A percentile compares a stretch with the other conserved stretches of the same genome.
These are phyloP conservation scores for Muscicapa striata DNA, from an alignment of 2,797 vertebrate genomes.

Conservation along the genomic window DNA sequence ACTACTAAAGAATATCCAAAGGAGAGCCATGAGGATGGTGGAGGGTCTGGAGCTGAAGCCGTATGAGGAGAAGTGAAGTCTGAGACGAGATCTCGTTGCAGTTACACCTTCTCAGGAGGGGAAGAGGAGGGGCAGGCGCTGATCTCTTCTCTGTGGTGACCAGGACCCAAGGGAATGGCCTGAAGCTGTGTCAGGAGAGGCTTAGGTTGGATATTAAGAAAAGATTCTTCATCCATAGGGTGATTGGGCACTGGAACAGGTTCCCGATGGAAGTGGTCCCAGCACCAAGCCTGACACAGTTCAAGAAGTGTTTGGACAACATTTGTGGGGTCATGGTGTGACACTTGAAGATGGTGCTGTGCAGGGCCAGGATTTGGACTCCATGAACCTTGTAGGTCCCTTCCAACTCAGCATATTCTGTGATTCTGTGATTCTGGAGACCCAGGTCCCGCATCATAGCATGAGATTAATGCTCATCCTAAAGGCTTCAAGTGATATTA, in stretches of 20 bases:
- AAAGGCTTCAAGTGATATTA: not conserved
- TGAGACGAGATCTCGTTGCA: not conserved
- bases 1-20: not conserved
- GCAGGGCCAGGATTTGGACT: no score
- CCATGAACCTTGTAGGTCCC: rapidly evolving
- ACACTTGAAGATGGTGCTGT: no score
- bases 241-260: not conserved
- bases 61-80: not conserved
- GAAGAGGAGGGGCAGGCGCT: not conserved
- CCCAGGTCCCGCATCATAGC: not conserved
- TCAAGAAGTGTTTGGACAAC: not conserved
- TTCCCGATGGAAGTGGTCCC: not conserved
- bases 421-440: not conserved
- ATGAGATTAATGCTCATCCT: not conserved
- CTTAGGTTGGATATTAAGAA: not conserved
- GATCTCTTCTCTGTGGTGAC: not conserved
- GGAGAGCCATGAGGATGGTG: not conserved
- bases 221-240: not conserved
- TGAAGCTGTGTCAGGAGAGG: not conserved
- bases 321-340: rapidly evolving
- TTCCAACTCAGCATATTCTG: not conserved
- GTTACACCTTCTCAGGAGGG: rapidly evolving
- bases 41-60: not conserved
- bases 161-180: rapidly evolving
- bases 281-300: not conserved